These are phyloP conservation scores for Pristionchus mayeri DNA, from an alignment of 2,888 invertebrate genomes.

Conservation along the genomic window DNA sequence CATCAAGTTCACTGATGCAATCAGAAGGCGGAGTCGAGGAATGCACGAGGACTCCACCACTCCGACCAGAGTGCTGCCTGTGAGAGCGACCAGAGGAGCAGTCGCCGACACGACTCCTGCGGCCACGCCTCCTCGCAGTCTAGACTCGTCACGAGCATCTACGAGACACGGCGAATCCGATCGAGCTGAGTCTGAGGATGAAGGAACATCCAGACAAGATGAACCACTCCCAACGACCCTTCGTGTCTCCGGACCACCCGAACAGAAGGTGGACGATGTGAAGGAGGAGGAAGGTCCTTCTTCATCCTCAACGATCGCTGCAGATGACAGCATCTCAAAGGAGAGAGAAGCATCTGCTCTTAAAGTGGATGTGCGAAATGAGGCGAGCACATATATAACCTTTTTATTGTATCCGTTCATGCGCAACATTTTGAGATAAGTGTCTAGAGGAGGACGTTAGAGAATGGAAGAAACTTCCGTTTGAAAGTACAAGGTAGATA, in stretches of 20 bases:
- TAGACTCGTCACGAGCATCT: background rate
- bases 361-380: background rate
- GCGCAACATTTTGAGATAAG: too few relatives aligned
- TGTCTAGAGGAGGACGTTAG: too few relatives aligned
- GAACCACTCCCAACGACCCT: too few relatives aligned
- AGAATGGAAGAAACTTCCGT: too few relatives aligned
- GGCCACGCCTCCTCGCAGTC: background rate
- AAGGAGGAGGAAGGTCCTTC: background rate
- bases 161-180: background rate
- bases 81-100: background rate
- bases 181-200: conserved; percentile 8
- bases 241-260: background rate
- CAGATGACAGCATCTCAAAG: too few relatives aligned
- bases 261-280: background rate
- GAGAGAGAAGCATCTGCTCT: too few relatives aligned
- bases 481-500: too few relatives aligned
- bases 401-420: too few relatives aligned
- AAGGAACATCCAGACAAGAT: background rate
- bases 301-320: background rate
- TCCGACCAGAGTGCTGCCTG: background rate
- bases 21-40: background rate
- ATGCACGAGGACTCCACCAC: background rate
- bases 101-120: background rate
- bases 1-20: background rate
- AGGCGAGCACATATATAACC: conserved; percentile 9